Conservation (phyloP, 2,888 invertebrate genomes). For the Xanthorhoe spadicearia region DNA sequence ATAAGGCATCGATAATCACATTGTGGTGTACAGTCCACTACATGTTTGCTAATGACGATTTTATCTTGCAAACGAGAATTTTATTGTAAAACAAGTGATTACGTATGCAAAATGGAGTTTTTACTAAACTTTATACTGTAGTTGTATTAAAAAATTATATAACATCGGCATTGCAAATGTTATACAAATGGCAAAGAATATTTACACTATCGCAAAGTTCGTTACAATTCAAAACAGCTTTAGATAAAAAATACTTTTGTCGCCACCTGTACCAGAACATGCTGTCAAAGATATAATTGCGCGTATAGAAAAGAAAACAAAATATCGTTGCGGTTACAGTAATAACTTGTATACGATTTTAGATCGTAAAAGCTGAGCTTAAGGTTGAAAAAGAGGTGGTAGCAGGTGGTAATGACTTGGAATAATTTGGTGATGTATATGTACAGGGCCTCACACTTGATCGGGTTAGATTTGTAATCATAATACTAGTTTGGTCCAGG, state of each 20-base stretch:
- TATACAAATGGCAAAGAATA: slow-evolving; percentile 5
- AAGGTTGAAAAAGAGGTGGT: slow-evolving; percentile 43
- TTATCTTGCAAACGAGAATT: slow-evolving; percentile 49
- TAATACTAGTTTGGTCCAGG: slow-evolving; percentile 67
- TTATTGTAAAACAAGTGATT: background rate
- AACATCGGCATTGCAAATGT: slow-evolving; percentile 5
- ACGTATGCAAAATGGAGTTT: slow-evolving; percentile 2
- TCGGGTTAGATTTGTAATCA: slow-evolving; percentile 77
- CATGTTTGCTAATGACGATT: slow-evolving; percentile 54
- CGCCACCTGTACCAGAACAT: slow-evolving; percentile 68
- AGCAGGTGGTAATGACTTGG: slow-evolving; percentile 47
- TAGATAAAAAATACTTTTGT: slow-evolving; percentile 54
- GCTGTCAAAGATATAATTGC: slow-evolving; percentile 82
- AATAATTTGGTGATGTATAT: slow-evolving; percentile 63
- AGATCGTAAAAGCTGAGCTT: slow-evolving; percentile 45
- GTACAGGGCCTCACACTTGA: slow-evolving; percentile 72
- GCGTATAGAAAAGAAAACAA: slow-evolving; percentile 74
- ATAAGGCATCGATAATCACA: slow-evolving; percentile 82
- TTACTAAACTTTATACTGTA: slow-evolving; percentile 1
- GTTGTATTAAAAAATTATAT: background rate
- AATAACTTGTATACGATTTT: slow-evolving; percentile 43
- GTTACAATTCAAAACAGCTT: slow-evolving; percentile 26
- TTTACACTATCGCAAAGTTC: slow-evolving; percentile 4
- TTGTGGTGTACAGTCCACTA: slow-evolving; percentile 47
- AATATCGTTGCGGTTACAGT: slow-evolving; percentile 54